Conservation (phyloP, 2,113 vertebrate species). For the Catharus fuscescens region DNA sequence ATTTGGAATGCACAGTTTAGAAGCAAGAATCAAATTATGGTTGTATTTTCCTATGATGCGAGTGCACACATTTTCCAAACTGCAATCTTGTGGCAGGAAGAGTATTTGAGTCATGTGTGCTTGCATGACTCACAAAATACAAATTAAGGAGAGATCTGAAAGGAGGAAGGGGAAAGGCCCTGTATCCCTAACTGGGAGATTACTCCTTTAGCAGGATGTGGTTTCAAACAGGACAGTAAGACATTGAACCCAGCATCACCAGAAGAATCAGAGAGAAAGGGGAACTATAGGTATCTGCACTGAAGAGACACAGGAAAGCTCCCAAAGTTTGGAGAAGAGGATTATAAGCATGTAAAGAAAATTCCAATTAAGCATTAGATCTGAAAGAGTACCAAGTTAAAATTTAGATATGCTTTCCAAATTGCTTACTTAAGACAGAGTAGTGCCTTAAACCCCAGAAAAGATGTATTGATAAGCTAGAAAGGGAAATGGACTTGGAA, state of each 20-base stretch:
- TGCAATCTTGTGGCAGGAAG: not conserved
- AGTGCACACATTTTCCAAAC: conserved; percentile 8
- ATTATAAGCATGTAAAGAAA: not conserved
- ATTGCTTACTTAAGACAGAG: not conserved
- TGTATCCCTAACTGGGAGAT: not conserved
- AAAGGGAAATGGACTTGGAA: not conserved
- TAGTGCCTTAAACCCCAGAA: not conserved
- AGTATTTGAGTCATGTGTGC: conserved; percentile 1
- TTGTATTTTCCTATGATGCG: not conserved
- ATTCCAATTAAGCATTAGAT: not conserved
- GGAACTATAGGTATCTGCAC: not conserved
- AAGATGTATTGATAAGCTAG: not conserved
- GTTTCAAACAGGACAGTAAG: not conserved
- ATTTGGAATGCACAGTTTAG: not conserved
- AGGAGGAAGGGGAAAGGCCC: not conserved
- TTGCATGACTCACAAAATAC: conserved; percentile 13
- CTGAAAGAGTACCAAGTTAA: not conserved
- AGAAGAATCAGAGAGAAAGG: not conserved
- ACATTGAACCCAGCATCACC: not conserved
- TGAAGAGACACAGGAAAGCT: not conserved
- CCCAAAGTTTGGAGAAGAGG: not conserved
- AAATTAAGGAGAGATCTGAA: not conserved
- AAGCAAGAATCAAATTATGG: not conserved
- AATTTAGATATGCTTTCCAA: not conserved
- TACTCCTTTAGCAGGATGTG: not conserved